These are phyloP conservation scores for Nipponacmea schrenckii DNA, from an alignment of 2,888 invertebrate genomes.

Conservation along the genomic window DNA sequence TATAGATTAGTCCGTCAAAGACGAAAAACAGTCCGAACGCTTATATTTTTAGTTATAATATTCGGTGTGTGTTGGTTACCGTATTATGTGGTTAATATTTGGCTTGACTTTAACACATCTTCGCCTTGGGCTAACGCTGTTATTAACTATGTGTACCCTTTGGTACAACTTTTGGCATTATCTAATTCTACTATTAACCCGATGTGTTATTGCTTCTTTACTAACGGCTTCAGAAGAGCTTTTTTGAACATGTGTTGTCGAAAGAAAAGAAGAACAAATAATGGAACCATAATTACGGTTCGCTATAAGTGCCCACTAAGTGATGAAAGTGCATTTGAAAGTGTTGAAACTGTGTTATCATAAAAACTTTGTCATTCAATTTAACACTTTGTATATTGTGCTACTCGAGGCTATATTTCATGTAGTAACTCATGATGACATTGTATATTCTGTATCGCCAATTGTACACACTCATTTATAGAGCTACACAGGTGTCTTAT, in stretches of 20 bases:
- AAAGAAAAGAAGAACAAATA: conserved; percentile 13
- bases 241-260: conserved; percentile 45
- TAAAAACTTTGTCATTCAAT: not conserved
- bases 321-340: conserved; percentile 35
- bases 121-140: conserved; percentile 21
- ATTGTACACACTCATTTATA: no score
- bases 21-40: conserved; percentile 49
- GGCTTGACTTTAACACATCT: conserved; percentile 49
- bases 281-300: conserved; percentile 20
- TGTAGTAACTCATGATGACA: no score
- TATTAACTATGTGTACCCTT: conserved; percentile 43
- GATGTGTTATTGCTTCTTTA: conserved; percentile 58
- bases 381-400: no score
- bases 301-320: conserved; percentile 23
- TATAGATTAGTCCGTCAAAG: conserved; percentile 42
- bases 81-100: conserved; percentile 54
- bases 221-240: conserved; percentile 51
- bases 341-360: conserved; percentile 31
- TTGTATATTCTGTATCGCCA: no score
- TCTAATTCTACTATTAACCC: conserved; percentile 60
- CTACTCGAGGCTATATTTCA: no score
- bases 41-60: conserved; percentile 47
- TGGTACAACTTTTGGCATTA: conserved; percentile 50
- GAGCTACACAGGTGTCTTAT: no score
- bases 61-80: conserved; percentile 57